phyloP scores from a whole-genome alignment of 2,797 vertebrate species.

The Pipistrellus nathusii region DNA sequence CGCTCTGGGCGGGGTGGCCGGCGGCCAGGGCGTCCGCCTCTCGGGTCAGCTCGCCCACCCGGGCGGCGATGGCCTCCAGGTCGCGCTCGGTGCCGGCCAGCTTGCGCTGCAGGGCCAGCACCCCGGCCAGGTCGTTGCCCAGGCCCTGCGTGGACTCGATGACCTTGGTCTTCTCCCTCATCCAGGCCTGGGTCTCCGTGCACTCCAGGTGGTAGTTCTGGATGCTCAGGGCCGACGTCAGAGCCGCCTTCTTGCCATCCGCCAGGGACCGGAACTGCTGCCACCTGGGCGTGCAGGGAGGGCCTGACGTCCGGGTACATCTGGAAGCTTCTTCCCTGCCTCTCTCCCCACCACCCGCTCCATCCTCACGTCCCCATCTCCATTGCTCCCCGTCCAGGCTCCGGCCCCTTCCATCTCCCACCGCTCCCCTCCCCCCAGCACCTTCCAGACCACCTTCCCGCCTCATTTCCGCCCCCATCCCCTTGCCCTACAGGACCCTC shows the following conservation, averaged over 20 bases:
- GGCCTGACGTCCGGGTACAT: neutral
- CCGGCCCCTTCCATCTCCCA: neutral
- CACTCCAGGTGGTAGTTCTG: slow-evolving; percentile 98
- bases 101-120: slow-evolving; percentile 96
- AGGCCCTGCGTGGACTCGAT: slow-evolving; percentile 96
- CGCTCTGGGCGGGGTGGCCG: slow-evolving; percentile 91
- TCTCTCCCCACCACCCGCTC: neutral
- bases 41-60: slow-evolving; percentile 91
- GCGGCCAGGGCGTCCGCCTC: slow-evolving; percentile 91
- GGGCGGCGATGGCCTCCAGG: slow-evolving; percentile 96
- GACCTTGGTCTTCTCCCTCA: slow-evolving; percentile 97
- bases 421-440: neutral
- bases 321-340: neutral
- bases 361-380: neutral
- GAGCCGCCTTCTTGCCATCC: slow-evolving; percentile 92
- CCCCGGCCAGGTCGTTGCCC: slow-evolving; percentile 95
- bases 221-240: slow-evolving; percentile 95
- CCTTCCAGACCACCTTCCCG: neutral
- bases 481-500: neutral
- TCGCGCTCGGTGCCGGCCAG: slow-evolving; percentile 96
- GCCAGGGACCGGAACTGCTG: slow-evolving; percentile 92
- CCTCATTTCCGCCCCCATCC: neutral
- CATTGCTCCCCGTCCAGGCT: neutral
- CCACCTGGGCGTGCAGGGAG: slow-evolving; percentile 89
- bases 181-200: slow-evolving; percentile 96